Percentiles rank a stretch among this genome's conserved stretches.
These are phyloP conservation scores for Zelostemma sp. DNA, from an alignment of 1,140 invertebrate species.

Conservation along the genomic window DNA sequence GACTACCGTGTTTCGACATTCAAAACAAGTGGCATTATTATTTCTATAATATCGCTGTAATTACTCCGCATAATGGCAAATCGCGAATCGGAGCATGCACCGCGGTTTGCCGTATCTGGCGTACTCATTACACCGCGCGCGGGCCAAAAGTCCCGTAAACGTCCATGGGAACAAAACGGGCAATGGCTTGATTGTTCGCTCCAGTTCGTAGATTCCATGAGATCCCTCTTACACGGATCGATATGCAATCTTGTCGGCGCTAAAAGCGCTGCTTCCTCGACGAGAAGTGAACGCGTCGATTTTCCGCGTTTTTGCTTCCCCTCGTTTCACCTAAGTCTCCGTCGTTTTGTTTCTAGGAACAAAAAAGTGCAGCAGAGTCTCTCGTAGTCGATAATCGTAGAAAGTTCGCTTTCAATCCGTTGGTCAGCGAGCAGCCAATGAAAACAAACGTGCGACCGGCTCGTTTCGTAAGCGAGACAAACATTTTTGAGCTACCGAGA, in stretches of 20 bases:
- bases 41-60: conserved; percentile 40
- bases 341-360: too few species aligned
- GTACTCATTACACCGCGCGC: conserved; percentile 12
- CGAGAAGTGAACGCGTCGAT: too few species aligned
- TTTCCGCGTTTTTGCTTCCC: too few species aligned
- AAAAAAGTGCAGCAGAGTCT: too few species aligned
- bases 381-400: too few species aligned
- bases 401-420: not conserved
- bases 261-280: too few species aligned
- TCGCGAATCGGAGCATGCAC: conserved; percentile 13
- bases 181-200: conserved; percentile 10
- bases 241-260: not conserved
- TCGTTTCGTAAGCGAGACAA: too few species aligned
- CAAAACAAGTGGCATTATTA: conserved; percentile 26
- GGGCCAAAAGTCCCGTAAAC: conserved; percentile 14
- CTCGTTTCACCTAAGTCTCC: too few species aligned
- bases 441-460: too few species aligned
- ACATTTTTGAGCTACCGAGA: too few species aligned
- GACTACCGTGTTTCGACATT: conserved; percentile 23
- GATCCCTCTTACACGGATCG: conserved; percentile 3
- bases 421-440: too few species aligned
- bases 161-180: conserved; percentile 22
- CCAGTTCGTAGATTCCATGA: conserved; percentile 10
- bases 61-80: conserved; percentile 36
- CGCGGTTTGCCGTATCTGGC: conserved; percentile 15